phyloP scores from a whole-genome alignment of 2,113 vertebrate genomes.

The Bettongia penicillata region DNA sequence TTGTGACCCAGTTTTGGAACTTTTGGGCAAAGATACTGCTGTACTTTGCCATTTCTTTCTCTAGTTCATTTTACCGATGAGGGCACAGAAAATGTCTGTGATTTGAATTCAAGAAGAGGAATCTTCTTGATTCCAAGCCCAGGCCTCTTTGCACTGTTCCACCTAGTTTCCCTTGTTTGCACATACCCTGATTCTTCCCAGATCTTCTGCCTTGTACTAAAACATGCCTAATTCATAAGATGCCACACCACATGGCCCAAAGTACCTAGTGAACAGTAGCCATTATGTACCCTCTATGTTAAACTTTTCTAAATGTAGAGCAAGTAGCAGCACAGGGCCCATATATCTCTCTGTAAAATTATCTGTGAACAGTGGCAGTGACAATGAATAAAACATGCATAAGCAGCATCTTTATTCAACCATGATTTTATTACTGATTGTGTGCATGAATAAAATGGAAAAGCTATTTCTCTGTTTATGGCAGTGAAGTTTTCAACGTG shows the following conservation, averaged over 20 bases:
- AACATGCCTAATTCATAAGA: neutral
- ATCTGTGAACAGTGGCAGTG: conserved; percentile 15
- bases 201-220: neutral
- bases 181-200: neutral
- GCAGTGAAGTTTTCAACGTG: neutral
- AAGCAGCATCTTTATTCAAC: neutral
- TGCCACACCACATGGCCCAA: neutral
- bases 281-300: neutral
- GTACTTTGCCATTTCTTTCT: too few species aligned
- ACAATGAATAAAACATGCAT: neutral
- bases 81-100: too few species aligned
- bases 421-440: neutral
- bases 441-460: conserved; percentile 24
- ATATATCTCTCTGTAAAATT: neutral
- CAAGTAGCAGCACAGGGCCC: neutral
- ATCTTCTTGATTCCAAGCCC: too few species aligned
- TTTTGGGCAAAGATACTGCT: too few species aligned
- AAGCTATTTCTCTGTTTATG: conserved; percentile 13
- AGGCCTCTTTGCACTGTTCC: too few species aligned
- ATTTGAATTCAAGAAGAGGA: too few species aligned
- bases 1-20: too few species aligned
- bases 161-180: too few species aligned
- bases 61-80: too few species aligned
- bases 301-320: conserved; percentile 11
- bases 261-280: neutral